These are phyloP conservation scores for Actinostola sp. DNA, from an alignment of 92 coral and sea anemone species.

Conservation along the genomic window DNA sequence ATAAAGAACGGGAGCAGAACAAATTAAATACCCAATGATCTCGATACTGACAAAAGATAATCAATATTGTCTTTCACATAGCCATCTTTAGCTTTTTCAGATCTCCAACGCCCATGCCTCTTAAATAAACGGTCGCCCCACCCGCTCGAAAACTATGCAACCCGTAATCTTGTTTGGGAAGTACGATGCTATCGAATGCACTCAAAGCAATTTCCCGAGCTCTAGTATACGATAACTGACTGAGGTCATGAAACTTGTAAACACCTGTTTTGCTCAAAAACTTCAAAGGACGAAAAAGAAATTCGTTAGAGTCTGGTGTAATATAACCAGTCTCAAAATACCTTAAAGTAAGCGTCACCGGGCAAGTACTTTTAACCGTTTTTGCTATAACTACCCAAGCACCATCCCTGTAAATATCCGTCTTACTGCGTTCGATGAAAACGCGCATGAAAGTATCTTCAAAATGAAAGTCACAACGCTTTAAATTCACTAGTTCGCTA, in stretches of 20 bases:
- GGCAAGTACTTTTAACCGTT: not conserved
- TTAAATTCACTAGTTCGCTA: not conserved
- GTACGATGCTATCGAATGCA: conserved; percentile 2
- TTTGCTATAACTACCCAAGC: conserved; percentile 26
- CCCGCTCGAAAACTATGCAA: conserved; percentile 3
- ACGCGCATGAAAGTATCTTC: conserved; percentile 14
- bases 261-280: not conserved
- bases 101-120: conserved; percentile 31
- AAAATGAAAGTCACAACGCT: conserved; percentile 25
- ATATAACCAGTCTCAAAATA: not conserved
- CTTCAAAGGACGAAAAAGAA: not conserved
- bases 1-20: not conserved
- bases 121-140: not conserved
- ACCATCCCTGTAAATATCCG: conserved; percentile 26
- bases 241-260: conserved; percentile 3
- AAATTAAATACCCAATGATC: conserved; percentile 22
- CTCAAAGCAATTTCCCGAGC: conserved; percentile 11
- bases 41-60: conserved; percentile 15
- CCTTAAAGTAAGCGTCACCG: not conserved
- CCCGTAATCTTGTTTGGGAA: not conserved
- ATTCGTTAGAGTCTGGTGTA: not conserved
- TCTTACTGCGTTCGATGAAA: conserved; percentile 9
- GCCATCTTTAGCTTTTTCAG: conserved; percentile 20
- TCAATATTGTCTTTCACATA: conserved; percentile 27
- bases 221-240: conserved; percentile 4